Conservation (phyloP, 1,140 invertebrate genomes). For the Drosophila nasuta region DNA sequence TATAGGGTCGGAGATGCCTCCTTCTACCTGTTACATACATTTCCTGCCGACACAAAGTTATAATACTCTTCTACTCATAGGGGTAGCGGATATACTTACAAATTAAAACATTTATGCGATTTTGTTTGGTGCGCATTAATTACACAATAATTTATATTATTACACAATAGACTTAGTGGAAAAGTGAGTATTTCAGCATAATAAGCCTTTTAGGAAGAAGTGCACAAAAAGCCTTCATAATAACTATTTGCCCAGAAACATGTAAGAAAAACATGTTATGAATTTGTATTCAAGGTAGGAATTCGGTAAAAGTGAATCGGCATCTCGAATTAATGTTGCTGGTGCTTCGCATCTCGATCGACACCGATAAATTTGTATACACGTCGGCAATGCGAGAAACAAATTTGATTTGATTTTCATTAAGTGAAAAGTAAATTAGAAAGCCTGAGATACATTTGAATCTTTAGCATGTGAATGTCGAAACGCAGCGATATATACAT, state of each 20-base stretch:
- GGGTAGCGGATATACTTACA: too few relatives aligned
- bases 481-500: background rate
- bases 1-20: too few relatives aligned
- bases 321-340: conserved; percentile 14
- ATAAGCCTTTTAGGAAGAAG: too few relatives aligned
- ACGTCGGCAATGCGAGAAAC: conserved; percentile 25
- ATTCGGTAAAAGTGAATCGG: background rate
- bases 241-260: background rate
- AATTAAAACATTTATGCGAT: too few relatives aligned
- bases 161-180: too few relatives aligned
- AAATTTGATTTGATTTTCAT: conserved; percentile 52
- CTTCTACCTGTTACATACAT: too few relatives aligned
- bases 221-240: background rate
- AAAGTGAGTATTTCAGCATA: too few relatives aligned
- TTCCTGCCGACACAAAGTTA: too few relatives aligned
- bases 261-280: background rate
- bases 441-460: conserved; percentile 41
- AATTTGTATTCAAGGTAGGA: background rate
- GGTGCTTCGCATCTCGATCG: background rate
- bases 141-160: too few relatives aligned
- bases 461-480: conserved; percentile 5
- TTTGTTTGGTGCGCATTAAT: too few relatives aligned
- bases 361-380: conserved; percentile 33
- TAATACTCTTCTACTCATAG: too few relatives aligned
- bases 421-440: conserved; percentile 20